These are phyloP conservation scores for Chunga burmeisteri DNA, from an alignment of 2,113 vertebrate species.

Conservation along the genomic window DNA sequence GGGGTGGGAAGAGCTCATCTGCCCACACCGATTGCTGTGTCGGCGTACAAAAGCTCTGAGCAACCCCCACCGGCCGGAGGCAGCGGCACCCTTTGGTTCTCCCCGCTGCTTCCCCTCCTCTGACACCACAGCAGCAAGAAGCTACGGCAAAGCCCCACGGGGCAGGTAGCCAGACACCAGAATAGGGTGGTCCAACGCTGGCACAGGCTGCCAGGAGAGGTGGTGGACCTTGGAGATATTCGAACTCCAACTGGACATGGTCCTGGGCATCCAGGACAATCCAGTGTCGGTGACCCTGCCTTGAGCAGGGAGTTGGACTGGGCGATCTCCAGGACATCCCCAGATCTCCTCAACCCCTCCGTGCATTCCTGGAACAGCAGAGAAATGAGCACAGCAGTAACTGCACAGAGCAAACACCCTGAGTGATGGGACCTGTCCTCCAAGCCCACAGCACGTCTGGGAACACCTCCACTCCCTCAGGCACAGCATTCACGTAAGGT, in stretches of 20 bases:
- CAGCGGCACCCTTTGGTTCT: background rate
- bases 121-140: background rate
- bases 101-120: background rate
- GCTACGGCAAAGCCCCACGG: background rate
- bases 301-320: background rate
- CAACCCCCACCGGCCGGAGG: rapidly evolving
- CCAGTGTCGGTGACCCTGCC: background rate
- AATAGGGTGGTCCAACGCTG: background rate
- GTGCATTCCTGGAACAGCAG: background rate
- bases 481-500: background rate
- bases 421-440: background rate
- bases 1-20: background rate
- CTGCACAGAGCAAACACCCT: background rate
- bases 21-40: rapidly evolving
- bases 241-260: background rate
- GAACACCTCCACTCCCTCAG: background rate
- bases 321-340: background rate
- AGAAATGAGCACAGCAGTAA: background rate
- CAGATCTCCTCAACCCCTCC: background rate
- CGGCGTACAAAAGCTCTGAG: background rate
- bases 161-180: background rate
- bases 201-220: background rate
- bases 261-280: background rate
- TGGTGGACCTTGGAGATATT: background rate
- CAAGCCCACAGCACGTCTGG: background rate